Evolutionary conservation across 1,140 invertebrate species (phyloP), one percentile per base, ranked within the genome.

Genomic region (Brachionus paranguensis): DNA sequence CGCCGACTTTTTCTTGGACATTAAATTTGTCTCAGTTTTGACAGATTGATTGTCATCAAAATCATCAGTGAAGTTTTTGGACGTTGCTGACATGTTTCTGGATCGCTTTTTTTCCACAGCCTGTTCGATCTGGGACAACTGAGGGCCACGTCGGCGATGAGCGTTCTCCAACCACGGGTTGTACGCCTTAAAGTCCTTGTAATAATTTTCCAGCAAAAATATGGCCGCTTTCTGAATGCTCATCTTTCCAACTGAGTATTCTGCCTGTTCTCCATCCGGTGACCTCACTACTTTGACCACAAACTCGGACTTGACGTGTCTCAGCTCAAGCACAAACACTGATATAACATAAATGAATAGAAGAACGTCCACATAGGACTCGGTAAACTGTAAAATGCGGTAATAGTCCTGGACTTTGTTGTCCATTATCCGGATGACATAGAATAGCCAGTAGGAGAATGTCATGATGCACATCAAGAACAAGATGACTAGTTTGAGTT

Each of bases 391-490:
- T 3, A 98, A 95, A 86, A 97, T 91, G 68, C 93, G 93, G 74
- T 87, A 86, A 85, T 87, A 89, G 14, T 85, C 85, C 55, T 88
- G 85, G 84, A 88, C 85, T 86, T 87, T 84, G 85, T 89, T 87
- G 87, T 91, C 87, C 85, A 91, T 84, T 85, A 95, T 92, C 91
- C 97, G 93, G 60, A 96, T 95, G 86, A 95, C 93, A 88, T 98
- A 99, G 89, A 99, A 99, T 1, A 99, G 90, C 96, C 97, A 99
- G 90, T 95, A 98, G 12, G 95, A 93, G 90, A 97, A 96, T 84
- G 94, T 95, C 88, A 96, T 94, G 10, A 98, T 92, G 74, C 96
- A 93, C 24, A 97, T 93, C 47, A 98, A 92, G 12, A 95, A 91
- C 65, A 97, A 90, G 29, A 97, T 93, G 85, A 95, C 92, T 0